phyloP scores from a whole-genome alignment of 2,113 vertebrate genomes.

The Apaloderma vittatum region DNA sequence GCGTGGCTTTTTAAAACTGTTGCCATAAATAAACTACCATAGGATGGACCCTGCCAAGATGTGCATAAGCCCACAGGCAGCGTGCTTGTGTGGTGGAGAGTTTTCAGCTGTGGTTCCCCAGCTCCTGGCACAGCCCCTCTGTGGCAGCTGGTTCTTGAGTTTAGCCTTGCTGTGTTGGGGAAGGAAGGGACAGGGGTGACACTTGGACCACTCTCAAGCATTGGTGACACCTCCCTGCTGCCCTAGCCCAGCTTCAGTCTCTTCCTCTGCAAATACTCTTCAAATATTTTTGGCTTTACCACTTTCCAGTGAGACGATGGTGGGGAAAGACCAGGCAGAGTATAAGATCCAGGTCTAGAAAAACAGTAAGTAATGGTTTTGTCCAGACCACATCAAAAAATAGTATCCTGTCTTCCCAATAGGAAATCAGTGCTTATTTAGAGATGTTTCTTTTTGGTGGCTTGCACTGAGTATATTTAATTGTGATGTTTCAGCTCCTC shows the following conservation, averaged over 20 bases:
- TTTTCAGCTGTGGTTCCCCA: accelerated
- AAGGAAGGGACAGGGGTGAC: background rate
- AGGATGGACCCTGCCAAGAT: background rate
- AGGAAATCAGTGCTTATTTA: background rate
- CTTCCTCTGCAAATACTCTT: background rate
- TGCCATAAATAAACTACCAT: background rate
- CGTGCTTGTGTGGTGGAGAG: background rate
- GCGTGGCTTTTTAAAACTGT: background rate
- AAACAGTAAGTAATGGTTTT: background rate
- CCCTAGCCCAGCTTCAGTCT: background rate
- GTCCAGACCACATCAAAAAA: background rate
- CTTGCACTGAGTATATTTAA: background rate
- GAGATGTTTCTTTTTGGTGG: background rate
- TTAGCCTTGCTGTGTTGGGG: background rate
- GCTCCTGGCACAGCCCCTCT: background rate
- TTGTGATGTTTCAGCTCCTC: accelerated
- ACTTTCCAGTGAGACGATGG: background rate
- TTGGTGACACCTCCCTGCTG: background rate
- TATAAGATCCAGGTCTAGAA: background rate
- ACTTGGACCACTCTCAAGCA: background rate
- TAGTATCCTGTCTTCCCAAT: background rate
- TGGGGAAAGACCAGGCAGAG: background rate
- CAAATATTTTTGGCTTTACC: background rate
- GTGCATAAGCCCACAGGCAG: background rate
- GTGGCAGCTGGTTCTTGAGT: accelerated